Evolutionary conservation across 2,888 invertebrate genomes (phyloP).

Genomic region (Caenorhabditis virilis): DNA sequence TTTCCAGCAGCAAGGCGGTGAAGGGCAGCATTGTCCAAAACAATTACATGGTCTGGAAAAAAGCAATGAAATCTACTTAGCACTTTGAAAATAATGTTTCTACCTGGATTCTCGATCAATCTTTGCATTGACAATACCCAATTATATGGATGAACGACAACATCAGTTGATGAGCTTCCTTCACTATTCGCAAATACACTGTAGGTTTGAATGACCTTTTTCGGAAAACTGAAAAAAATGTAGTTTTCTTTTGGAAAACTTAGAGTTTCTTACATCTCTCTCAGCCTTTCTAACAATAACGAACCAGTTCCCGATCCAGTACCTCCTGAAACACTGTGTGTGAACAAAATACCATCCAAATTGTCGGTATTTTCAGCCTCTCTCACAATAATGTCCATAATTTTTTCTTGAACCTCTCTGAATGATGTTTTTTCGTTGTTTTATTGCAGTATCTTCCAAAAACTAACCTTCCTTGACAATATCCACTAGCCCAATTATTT

Average conservation of each 20-base stretch:
- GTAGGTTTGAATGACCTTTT: constrained; percentile 95
- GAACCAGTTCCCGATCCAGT: constrained; percentile 99
- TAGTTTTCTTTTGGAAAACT: neutral
- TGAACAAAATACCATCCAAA: constrained; percentile 95
- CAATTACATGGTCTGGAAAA: constrained; percentile 47
- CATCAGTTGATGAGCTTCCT: constrained; percentile 77
- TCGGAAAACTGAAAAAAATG: constrained; percentile 80
- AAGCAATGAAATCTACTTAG: neutral
- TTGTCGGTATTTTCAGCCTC: constrained; percentile 98
- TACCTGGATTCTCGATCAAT: constrained; percentile 78
- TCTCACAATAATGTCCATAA: constrained; percentile 84
- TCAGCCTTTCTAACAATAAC: constrained; percentile 73
- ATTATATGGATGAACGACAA: constrained; percentile 94
- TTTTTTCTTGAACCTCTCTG: constrained; percentile 54
- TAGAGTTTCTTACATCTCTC: constrained; percentile 66
- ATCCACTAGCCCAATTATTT: constrained; percentile 98
- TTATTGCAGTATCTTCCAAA: neutral
- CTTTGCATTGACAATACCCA: constrained; percentile 90
- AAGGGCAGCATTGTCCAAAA: constrained; percentile 91
- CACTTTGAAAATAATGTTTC: no score
- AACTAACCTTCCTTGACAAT: constrained; percentile 71
- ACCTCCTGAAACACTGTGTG: constrained; percentile 98
- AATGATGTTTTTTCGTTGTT: neutral
- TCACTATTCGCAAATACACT: constrained; percentile 92
- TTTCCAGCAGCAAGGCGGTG: constrained; percentile 85